Evolutionary conservation across 2,113 vertebrate species (phyloP).

Genomic region (Sakesphorus luctuosus): DNA sequence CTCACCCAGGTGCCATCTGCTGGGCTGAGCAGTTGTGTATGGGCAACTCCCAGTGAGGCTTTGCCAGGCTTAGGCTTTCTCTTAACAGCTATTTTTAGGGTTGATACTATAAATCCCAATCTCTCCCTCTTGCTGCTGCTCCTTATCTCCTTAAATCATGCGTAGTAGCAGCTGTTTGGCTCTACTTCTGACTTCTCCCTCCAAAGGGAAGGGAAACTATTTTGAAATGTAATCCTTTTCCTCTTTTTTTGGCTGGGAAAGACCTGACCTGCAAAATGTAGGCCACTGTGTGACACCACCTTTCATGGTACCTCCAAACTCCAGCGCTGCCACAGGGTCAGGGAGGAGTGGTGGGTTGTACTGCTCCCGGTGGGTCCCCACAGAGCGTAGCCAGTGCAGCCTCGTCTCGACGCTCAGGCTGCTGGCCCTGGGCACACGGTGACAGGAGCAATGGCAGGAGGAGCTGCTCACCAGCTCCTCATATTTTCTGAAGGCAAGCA

Average conservation of each 20-base stretch:
- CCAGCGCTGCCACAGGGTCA: background rate
- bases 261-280: constrained; percentile 1
- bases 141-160: constrained; percentile 64
- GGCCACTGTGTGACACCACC: background rate
- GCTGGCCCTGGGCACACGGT: accelerated
- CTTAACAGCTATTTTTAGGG: constrained; percentile 58
- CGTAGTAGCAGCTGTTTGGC: constrained; percentile 57
- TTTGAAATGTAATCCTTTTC: constrained; percentile 58
- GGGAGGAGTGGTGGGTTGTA: background rate
- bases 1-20: background rate
- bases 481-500: background rate
- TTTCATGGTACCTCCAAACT: background rate
- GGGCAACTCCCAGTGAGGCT: background rate
- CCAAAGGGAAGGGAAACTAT: constrained; percentile 45
- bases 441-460: background rate
- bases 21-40: background rate
- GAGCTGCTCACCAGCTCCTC: background rate
- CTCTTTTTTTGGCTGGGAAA: constrained; percentile 45
- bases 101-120: constrained; percentile 39
- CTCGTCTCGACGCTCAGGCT: background rate
- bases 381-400: background rate
- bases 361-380: background rate
- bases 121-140: constrained; percentile 26
- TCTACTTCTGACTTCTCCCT: constrained; percentile 32
- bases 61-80: constrained; percentile 40